These are phyloP conservation scores for Microcebus lehilahytsara DNA, from an alignment of 2,113 vertebrate species.

Conservation along the genomic window DNA sequence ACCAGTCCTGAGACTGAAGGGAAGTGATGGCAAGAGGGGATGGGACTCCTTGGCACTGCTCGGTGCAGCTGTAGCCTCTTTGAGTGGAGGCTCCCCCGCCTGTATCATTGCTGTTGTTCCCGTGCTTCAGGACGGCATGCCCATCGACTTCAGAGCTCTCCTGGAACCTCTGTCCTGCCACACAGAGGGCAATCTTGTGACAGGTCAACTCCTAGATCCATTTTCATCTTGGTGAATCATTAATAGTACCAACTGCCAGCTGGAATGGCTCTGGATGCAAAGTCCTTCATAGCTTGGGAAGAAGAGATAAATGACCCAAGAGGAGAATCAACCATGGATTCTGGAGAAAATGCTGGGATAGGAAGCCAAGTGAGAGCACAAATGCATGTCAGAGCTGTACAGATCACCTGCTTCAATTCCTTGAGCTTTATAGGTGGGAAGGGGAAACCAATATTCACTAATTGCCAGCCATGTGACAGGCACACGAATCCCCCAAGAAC, in stretches of 20 bases:
- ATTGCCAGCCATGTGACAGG: neutral
- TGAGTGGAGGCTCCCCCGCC: neutral
- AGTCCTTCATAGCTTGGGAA: slow-evolving; percentile 79
- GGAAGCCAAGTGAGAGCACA: neutral
- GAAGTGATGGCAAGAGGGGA: too few species aligned
- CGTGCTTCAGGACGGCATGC: slow-evolving; percentile 56
- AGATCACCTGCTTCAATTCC: neutral
- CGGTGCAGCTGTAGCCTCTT: neutral
- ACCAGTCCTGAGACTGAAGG: neutral
- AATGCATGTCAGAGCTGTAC: neutral
- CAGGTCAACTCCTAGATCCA: slow-evolving; percentile 74
- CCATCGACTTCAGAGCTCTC: slow-evolving; percentile 68
- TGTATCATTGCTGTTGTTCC: rapidly evolving
- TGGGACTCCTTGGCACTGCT: neutral
- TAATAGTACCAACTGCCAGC: slow-evolving; percentile 74
- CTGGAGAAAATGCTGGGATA: neutral
- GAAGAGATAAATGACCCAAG: slow-evolving; percentile 6
- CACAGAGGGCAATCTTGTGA: slow-evolving; percentile 73
- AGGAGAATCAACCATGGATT: slow-evolving; percentile 47
- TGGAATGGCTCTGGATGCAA: slow-evolving; percentile 77
- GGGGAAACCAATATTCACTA: neutral
- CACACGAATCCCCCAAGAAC: neutral
- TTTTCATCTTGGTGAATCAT: slow-evolving; percentile 80
- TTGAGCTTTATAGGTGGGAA: neutral
- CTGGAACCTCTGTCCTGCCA: slow-evolving; percentile 59